Evolutionary conservation across 2,888 invertebrate genomes (phyloP), one percentile per base, ranked within the genome.

Genomic region (Trachelus iudaicus): DNA sequence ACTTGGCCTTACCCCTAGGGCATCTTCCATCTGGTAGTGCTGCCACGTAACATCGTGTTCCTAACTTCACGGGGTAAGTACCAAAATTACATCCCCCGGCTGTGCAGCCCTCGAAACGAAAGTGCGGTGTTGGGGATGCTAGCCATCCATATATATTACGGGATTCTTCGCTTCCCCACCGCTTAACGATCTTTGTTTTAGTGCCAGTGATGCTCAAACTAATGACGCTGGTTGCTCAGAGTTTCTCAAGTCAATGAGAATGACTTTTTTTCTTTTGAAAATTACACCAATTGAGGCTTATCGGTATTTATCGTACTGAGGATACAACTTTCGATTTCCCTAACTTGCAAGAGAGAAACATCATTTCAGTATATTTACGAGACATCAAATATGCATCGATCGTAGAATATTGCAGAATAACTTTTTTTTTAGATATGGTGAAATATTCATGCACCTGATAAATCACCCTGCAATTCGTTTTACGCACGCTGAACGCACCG

Each of bases 21-120:
- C 82, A 81, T 80, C 81, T 85, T 84, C 83, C 86, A 87, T 87
- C 86, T 87, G 87, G 87, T 85, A 88, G 85, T 88, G 86, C 87
- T 87, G 87, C 87, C 88, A 87, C 88, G 88, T 88, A 88, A 88
- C 88, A 87, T 88, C 87, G 88, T 88, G 87, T 87, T 87, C 82
- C 86, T 85, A 88, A 87, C 85, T 88, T 88, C 80, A 84, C 81
- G 82, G 85, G 85, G 86, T 87, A 87, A 88, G 87, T 87, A 88
- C 87, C 86, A 87, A 87, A 88, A 88, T 88, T 88, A 88, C 87
- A 86, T 87, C 87, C 86, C 86, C 85, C 84, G 81, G 76, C 79
- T 77, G 82, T 81, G 80, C 85, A 83, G 80, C 85, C 85, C 85
- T 84, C 83, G 78, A 82, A 85, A 85, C 84, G 86, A 86, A 87